A percentile compares a stretch with the other conserved stretches of the same genome.
Conservation (phyloP, 2,113 vertebrate species). For the Holacanthus passer region DNA sequence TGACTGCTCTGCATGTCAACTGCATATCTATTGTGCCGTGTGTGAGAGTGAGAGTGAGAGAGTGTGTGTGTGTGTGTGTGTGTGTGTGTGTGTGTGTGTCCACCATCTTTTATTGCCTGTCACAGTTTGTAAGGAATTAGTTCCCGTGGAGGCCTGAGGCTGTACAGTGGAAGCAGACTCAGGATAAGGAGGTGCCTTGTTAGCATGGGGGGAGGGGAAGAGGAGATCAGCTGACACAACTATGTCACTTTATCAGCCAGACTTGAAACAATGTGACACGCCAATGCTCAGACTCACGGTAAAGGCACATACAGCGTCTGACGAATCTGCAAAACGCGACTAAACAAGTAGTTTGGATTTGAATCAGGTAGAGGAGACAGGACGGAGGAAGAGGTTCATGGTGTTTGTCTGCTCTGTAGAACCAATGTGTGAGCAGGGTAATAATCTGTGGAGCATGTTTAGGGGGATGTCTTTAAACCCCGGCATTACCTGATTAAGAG, state of each 20-base stretch:
- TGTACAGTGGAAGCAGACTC: slow-evolving; percentile 51
- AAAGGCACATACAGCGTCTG: slow-evolving; percentile 24
- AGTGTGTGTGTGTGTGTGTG: background rate
- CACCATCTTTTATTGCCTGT: slow-evolving; percentile 56
- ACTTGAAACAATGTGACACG: slow-evolving; percentile 58
- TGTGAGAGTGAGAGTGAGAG: no score
- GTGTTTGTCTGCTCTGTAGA: slow-evolving; percentile 24
- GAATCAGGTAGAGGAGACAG: background rate
- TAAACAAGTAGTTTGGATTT: slow-evolving; percentile 10
- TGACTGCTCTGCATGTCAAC: slow-evolving; percentile 44
- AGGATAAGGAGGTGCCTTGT: slow-evolving; percentile 60
- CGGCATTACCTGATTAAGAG: slow-evolving; percentile 79
- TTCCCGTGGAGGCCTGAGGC: slow-evolving; percentile 55
- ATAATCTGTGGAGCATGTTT: slow-evolving; percentile 57
- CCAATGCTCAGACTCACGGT: slow-evolving; percentile 12
- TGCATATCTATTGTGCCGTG: slow-evolving; percentile 30
- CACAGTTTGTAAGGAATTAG: slow-evolving; percentile 64
- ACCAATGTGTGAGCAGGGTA: slow-evolving; percentile 27
- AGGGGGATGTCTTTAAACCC: slow-evolving; percentile 63
- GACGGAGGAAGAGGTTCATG: background rate
- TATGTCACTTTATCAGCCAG: slow-evolving; percentile 71
- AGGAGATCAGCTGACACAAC: slow-evolving; percentile 72
- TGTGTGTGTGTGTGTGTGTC: background rate
- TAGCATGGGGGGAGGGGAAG: slow-evolving; percentile 29
- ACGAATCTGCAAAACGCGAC: slow-evolving; percentile 25